Conservation (phyloP, 2,797 vertebrate genomes). For the Falco rusticolus region DNA sequence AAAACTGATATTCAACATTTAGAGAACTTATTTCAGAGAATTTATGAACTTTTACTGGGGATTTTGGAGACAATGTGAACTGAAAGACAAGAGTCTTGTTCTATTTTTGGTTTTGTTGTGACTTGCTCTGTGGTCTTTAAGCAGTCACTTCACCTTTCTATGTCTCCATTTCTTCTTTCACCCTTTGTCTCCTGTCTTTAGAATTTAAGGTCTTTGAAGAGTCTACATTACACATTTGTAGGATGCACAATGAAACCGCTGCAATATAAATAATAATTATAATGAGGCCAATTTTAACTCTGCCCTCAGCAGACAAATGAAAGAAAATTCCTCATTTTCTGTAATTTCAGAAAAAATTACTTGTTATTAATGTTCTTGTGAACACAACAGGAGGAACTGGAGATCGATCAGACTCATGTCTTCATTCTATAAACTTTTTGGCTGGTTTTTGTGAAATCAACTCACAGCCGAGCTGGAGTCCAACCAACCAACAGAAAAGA, state of each 20-base stretch:
- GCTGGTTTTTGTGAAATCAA: slow-evolving; percentile 37
- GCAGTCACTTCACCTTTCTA: slow-evolving; percentile 9
- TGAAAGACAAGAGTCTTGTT: not conserved
- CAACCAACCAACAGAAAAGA: slow-evolving; percentile 19
- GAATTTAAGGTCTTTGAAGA: slow-evolving; percentile 18
- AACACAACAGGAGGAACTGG: slow-evolving; percentile 39
- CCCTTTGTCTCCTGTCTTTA: slow-evolving; percentile 3
- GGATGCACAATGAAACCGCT: not conserved
- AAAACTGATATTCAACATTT: slow-evolving; percentile 11
- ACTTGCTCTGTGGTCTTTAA: not conserved
- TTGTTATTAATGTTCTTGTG: slow-evolving; percentile 50
- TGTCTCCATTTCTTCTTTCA: not conserved
- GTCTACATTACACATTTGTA: not conserved
- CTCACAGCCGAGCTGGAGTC: slow-evolving; percentile 29
- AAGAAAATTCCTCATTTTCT: slow-evolving; percentile 58
- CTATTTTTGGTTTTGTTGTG: slow-evolving; percentile 13
- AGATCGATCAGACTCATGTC: slow-evolving; percentile 25
- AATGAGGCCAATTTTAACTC: slow-evolving; percentile 45
- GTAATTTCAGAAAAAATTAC: slow-evolving; percentile 55
- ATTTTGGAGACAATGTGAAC: not conserved
- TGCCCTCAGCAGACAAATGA: slow-evolving; percentile 1
- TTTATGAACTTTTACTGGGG: not conserved
- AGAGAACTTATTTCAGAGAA: slow-evolving; percentile 19
- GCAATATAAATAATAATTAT: slow-evolving; percentile 53
- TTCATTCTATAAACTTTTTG: slow-evolving; percentile 56